These are phyloP conservation scores for Bambusicola thoracicus DNA, from an alignment of 2,113 vertebrate genomes.

Conservation along the genomic window DNA sequence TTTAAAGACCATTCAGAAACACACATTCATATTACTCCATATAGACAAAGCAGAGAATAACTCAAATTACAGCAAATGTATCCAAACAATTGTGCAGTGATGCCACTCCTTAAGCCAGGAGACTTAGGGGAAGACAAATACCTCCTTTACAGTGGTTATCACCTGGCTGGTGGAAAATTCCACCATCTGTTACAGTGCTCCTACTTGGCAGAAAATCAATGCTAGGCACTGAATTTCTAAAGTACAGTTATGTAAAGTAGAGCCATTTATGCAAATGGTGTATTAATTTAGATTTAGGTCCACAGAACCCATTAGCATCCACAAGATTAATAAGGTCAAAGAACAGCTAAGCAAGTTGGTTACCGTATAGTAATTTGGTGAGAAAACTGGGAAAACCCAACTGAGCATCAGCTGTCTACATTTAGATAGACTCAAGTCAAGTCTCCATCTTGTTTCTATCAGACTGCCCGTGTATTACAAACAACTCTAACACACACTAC, in stretches of 20 bases:
- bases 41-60: neutral
- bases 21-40: neutral
- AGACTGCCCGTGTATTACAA: neutral
- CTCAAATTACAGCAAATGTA: neutral
- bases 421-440: neutral
- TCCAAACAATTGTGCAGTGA: neutral
- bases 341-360: neutral
- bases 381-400: neutral
- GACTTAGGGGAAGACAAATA: conserved; percentile 31
- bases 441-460: neutral
- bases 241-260: conserved; percentile 56
- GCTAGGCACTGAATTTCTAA: conserved; percentile 36
- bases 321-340: neutral
- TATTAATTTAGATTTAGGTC: conserved; percentile 8
- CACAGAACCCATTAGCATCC: neutral
- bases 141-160: conserved; percentile 46
- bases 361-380: too few relatives aligned
- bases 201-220: conserved; percentile 55
- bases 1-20: neutral
- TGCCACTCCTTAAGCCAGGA: conserved; percentile 24
- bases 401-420: neutral
- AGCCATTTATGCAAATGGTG: conserved; percentile 2
- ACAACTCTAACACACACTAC: neutral
- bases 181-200: conserved; percentile 52
- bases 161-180: conserved; percentile 58